A percentile compares a stretch with the other conserved stretches of the same genome.
phyloP scores from a whole-genome alignment of 2,797 vertebrate genomes.

The Echiichthys vipera region DNA sequence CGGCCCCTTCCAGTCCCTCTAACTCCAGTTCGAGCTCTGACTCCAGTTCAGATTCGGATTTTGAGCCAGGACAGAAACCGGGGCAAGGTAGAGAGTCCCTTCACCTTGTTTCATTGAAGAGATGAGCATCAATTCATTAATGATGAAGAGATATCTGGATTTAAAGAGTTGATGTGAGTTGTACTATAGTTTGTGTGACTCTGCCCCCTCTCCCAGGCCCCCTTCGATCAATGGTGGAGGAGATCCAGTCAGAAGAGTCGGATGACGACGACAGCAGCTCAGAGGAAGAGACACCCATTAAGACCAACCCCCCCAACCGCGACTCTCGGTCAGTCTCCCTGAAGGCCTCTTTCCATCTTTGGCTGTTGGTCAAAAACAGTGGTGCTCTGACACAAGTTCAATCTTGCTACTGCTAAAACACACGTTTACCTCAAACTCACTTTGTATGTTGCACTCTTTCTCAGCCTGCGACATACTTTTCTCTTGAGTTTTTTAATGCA shows the following conservation, averaged over 20 bases:
- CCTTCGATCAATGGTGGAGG: slow-evolving; percentile 95
- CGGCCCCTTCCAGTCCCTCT: slow-evolving; percentile 92
- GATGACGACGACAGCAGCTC: slow-evolving; percentile 97
- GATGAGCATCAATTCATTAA: background rate
- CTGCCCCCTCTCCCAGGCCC: slow-evolving; percentile 77
- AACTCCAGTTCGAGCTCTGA: slow-evolving; percentile 96
- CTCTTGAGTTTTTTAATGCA: background rate
- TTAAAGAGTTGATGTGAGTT: background rate
- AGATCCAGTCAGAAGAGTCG: slow-evolving; percentile 95
- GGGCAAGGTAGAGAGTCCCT: slow-evolving; percentile 82
- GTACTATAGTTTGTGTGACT: background rate
- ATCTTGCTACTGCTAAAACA: background rate
- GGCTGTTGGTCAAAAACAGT: background rate
- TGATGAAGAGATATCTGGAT: background rate
- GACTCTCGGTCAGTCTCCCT: slow-evolving; percentile 90
- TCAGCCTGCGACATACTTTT: background rate
- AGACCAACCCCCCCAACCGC: slow-evolving; percentile 90
- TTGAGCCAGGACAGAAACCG: slow-evolving; percentile 96
- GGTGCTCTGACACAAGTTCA: background rate
- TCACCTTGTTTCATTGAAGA: background rate
- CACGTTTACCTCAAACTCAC: background rate
- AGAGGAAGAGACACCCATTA: slow-evolving; percentile 91
- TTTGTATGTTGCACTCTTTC: background rate
- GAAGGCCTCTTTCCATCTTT: background rate
- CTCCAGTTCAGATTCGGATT: slow-evolving; percentile 97